A percentile compares a stretch with the other conserved stretches of the same genome.
These are phyloP conservation scores for Odobenus rosmarus DNA, from an alignment of 2,113 vertebrate species.

Conservation along the genomic window DNA sequence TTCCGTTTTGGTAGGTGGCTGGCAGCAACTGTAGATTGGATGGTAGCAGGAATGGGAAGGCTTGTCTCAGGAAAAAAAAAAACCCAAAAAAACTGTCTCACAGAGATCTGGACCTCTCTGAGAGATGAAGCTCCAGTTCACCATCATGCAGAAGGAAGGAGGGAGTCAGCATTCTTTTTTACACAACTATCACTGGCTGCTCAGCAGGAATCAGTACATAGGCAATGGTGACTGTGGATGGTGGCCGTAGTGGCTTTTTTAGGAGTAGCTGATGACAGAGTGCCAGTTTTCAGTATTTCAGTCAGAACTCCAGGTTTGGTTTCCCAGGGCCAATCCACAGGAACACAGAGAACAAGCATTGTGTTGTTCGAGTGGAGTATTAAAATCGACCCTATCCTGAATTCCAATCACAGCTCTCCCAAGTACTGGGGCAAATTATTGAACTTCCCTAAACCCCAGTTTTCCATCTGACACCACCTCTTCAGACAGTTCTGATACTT, in stretches of 20 bases:
- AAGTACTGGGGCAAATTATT: background rate
- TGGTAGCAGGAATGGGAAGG: background rate
- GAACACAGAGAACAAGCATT: background rate
- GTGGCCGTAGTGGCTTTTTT: background rate
- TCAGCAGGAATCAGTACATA: background rate
- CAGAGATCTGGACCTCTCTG: background rate
- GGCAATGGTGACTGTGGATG: rapidly evolving
- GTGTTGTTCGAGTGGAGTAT: background rate
- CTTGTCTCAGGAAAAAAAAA: background rate
- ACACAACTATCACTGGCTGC: background rate
- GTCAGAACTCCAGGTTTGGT: background rate
- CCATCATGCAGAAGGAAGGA: background rate
- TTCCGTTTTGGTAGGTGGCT: background rate
- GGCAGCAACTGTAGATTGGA: background rate
- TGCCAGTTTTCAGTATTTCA: background rate
- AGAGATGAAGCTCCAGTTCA: background rate
- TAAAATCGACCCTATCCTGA: background rate
- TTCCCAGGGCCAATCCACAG: background rate
- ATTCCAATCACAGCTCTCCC: background rate
- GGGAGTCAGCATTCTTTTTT: background rate
- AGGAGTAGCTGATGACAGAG: background rate
- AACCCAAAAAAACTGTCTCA: background rate
- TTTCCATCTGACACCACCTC: background rate
- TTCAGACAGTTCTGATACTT: background rate
- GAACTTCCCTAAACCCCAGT: background rate